phyloP scores from a whole-genome alignment of 2,888 invertebrate genomes.

The Cephus pulcher region DNA sequence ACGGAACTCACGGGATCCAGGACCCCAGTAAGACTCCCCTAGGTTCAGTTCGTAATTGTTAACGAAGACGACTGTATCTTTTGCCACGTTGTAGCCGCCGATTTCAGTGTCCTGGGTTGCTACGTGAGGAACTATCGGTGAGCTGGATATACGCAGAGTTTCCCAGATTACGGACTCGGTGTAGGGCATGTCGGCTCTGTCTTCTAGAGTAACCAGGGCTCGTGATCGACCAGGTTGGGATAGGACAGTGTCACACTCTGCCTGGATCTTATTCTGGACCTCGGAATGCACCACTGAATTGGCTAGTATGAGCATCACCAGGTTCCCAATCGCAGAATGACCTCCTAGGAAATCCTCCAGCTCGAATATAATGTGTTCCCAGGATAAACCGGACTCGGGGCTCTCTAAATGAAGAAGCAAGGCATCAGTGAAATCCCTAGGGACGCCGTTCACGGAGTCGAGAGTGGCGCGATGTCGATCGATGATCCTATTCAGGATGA shows the following conservation, averaged over 20 bases:
- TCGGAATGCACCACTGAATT: constrained; percentile 76
- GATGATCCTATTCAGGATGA: constrained; percentile 80
- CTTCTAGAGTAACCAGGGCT: constrained; percentile 71
- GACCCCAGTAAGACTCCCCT: constrained; percentile 78
- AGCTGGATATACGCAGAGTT: constrained; percentile 82
- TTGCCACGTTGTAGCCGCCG: constrained; percentile 77
- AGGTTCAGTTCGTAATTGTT: constrained; percentile 87
- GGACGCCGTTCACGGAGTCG: constrained; percentile 67
- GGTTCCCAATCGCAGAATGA: constrained; percentile 87
- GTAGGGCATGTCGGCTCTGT: constrained; percentile 78
- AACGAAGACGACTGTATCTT: constrained; percentile 84
- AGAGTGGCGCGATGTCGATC: constrained; percentile 70
- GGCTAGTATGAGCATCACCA: constrained; percentile 82
- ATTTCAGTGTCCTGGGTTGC: constrained; percentile 82
- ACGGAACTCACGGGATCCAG: constrained; percentile 76
- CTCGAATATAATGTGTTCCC: constrained; percentile 84
- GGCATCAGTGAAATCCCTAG: constrained; percentile 85
- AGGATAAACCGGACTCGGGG: constrained; percentile 74
- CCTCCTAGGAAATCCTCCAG: constrained; percentile 90
- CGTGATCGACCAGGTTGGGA: constrained; percentile 67
- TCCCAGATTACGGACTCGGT: constrained; percentile 87
- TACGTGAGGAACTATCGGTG: constrained; percentile 91
- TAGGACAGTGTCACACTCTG: constrained; percentile 74
- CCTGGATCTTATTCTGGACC: constrained; percentile 74
- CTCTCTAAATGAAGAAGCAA: constrained; percentile 77